Conservation (phyloP, 2,113 vertebrate genomes). For the Ictalurus punctatus region DNA sequence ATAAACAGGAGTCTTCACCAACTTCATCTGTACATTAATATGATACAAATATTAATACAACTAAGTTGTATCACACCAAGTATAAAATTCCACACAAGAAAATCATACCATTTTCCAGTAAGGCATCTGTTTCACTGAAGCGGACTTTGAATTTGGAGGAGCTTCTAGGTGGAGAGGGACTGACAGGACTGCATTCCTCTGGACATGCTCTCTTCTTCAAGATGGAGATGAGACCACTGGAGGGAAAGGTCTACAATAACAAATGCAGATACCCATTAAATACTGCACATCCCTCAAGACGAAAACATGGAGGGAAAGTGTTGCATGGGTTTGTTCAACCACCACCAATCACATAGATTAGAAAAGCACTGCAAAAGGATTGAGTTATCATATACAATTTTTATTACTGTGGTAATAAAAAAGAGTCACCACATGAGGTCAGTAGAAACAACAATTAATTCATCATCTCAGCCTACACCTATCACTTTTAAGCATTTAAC, state of each 20-base stretch:
- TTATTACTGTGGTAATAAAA: background rate
- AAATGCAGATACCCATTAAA: background rate
- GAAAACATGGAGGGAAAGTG: background rate
- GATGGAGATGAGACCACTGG: constrained; percentile 90
- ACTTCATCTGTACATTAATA: constrained; percentile 79
- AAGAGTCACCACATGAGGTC: background rate
- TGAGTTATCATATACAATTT: background rate
- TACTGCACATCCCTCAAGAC: background rate
- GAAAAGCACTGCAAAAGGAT: background rate
- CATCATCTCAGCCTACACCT: background rate
- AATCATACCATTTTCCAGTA: constrained; percentile 81
- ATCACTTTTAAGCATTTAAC: background rate
- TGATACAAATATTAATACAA: background rate
- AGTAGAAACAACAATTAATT: background rate
- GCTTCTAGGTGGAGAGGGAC: constrained; percentile 64
- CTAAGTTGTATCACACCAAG: background rate
- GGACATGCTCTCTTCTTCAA: constrained; percentile 84
- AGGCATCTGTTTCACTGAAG: constrained; percentile 87
- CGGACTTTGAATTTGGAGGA: constrained; percentile 85
- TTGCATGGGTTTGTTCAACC: background rate
- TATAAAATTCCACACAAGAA: background rate
- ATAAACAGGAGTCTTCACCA: constrained; percentile 85
- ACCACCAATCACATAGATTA: background rate
- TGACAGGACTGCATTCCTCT: constrained; percentile 70
- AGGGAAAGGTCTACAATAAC: constrained; percentile 74